A percentile compares a stretch with the other conserved stretches of the same genome.
These are phyloP conservation scores for Cuniculus paca DNA, from an alignment of 2,797 vertebrate genomes.

Conservation along the genomic window DNA sequence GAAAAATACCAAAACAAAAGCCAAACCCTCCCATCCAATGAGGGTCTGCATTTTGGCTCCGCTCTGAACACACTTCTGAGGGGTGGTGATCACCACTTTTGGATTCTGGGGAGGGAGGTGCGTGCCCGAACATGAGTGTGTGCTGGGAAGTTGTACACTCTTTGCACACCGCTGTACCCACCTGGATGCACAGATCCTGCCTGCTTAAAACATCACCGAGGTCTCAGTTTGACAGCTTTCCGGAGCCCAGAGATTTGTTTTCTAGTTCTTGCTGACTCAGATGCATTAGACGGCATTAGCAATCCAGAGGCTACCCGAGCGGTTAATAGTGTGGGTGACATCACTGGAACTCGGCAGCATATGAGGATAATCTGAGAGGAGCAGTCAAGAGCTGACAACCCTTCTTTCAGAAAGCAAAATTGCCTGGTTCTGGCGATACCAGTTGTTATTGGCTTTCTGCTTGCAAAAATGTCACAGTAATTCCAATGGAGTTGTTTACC, in stretches of 20 bases:
- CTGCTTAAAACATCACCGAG: neutral
- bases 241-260: neutral
- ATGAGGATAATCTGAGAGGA: slow-evolving; percentile 38
- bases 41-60: neutral
- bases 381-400: slow-evolving; percentile 62
- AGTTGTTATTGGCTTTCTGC: slow-evolving; percentile 59
- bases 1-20: neutral
- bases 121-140: fast-evolving
- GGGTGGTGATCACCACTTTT: neutral
- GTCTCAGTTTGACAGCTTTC: neutral
- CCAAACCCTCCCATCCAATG: neutral
- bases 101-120: neutral
- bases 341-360: slow-evolving; percentile 61
- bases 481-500: slow-evolving; percentile 68
- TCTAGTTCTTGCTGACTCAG: slow-evolving; percentile 29
- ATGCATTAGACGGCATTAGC: slow-evolving; percentile 39
- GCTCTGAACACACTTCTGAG: neutral
- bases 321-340: slow-evolving; percentile 57
- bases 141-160: neutral
- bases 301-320: neutral
- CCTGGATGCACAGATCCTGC: neutral
- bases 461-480: slow-evolving; percentile 63
- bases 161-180: neutral
- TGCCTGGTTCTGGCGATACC: slow-evolving; percentile 54
- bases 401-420: slow-evolving; percentile 69